Percentiles rank a stretch among this genome's conserved stretches.
Evolutionary conservation across 2,797 vertebrate genomes (phyloP).

Genomic region (Australoheros facetus): DNA sequence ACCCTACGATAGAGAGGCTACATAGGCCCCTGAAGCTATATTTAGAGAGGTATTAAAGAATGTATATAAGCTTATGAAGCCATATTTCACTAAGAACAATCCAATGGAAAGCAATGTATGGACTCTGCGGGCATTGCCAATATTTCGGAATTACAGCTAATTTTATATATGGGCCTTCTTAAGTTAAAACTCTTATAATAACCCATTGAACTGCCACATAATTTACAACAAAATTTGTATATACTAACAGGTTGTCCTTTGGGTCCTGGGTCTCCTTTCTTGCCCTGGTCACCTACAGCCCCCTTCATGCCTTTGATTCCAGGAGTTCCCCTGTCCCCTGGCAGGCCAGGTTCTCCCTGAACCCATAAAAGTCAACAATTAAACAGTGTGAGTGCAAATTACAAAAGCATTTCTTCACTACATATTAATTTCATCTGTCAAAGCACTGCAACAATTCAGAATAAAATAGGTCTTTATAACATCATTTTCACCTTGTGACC

Average conservation of each 20-base stretch:
- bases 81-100: conserved; percentile 27
- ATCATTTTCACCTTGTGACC: conserved; percentile 86
- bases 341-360: conserved; percentile 90
- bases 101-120: conserved; percentile 1
- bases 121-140: neutral
- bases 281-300: conserved; percentile 89
- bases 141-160: neutral
- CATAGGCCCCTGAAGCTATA: conserved; percentile 53
- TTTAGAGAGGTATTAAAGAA: conserved; percentile 60
- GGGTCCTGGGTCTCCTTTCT: conserved; percentile 82
- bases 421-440: neutral
- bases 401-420: neutral
- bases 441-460: neutral
- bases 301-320: conserved; percentile 88
- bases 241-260: conserved; percentile 89
- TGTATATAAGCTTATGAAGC: conserved; percentile 14
- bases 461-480: neutral
- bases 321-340: conserved; percentile 85
- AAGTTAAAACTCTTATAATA: neutral
- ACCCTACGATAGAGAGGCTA: conserved; percentile 48
- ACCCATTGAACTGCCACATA: neutral
- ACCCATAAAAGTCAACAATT: conserved; percentile 4
- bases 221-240: neutral
- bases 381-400: neutral
- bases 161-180: neutral